phyloP scores from a whole-genome alignment of 1,140 invertebrate genomes.

The Sitodiplosis mosellana region DNA sequence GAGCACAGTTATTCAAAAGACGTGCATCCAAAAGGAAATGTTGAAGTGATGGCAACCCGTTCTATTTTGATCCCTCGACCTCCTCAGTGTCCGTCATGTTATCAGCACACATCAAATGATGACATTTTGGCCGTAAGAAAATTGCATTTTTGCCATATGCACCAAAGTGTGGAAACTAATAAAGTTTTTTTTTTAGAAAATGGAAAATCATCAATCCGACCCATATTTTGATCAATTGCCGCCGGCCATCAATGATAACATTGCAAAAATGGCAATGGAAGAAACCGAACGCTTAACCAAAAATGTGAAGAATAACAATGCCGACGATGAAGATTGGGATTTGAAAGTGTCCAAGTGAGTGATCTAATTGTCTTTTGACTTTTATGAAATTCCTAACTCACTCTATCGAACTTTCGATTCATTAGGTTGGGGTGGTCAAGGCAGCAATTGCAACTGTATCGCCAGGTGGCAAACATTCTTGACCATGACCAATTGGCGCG shows the following conservation, averaged over 20 bases:
- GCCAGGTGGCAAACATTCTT: constrained; percentile 44
- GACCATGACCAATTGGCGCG: constrained; percentile 49
- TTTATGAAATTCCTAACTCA: constrained; percentile 5
- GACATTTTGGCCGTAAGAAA: not conserved
- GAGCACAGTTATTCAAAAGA: constrained; percentile 23
- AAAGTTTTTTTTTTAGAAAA: not conserved
- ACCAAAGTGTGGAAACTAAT: not conserved
- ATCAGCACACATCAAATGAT: constrained; percentile 5
- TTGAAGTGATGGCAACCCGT: constrained; percentile 12
- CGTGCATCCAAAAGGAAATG: constrained; percentile 6
- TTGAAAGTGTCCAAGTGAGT: constrained; percentile 40
- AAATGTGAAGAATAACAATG: constrained; percentile 35
- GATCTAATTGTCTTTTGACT: not conserved
- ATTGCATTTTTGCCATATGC: not conserved
- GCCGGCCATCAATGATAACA: constrained; percentile 40
- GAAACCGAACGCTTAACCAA: constrained; percentile 49
- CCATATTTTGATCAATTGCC: constrained; percentile 12
- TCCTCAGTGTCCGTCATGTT: constrained; percentile 20
- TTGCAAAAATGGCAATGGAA: constrained; percentile 44
- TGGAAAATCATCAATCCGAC: constrained; percentile 11
- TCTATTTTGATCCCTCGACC: constrained; percentile 18
- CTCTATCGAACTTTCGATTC: too few species aligned
- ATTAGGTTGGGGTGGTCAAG: constrained; percentile 43
- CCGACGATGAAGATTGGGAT: constrained; percentile 49
- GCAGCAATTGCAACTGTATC: constrained; percentile 44